phyloP scores from a whole-genome alignment of 1,140 invertebrate genomes.

The Anastrepha ludens region DNA sequence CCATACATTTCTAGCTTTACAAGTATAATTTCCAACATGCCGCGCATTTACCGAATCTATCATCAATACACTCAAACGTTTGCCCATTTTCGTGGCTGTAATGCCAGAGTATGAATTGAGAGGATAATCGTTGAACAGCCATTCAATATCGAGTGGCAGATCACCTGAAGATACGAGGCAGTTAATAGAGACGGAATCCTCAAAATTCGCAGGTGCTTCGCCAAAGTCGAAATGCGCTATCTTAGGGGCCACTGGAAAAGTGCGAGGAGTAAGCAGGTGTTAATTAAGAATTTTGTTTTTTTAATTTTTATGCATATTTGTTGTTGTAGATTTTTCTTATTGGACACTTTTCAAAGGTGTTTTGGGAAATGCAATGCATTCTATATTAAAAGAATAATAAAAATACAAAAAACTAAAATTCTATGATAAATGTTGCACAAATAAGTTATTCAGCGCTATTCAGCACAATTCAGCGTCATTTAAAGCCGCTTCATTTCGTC shows the following conservation, averaged over 20 bases:
- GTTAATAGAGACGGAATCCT: slow-evolving; percentile 78
- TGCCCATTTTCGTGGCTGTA: slow-evolving; percentile 78
- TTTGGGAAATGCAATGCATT: not conserved
- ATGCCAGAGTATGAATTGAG: slow-evolving; percentile 72
- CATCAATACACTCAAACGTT: slow-evolving; percentile 76
- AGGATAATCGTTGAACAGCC: slow-evolving; percentile 79
- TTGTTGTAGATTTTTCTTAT: too few species aligned
- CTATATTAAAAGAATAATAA: not conserved
- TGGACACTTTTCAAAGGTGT: not conserved
- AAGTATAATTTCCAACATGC: slow-evolving; percentile 81
- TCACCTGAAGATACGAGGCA: slow-evolving; percentile 81
- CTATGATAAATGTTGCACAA: not conserved
- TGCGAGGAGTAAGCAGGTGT: slow-evolving; percentile 78
- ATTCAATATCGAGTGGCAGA: slow-evolving; percentile 78
- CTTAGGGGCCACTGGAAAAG: slow-evolving; percentile 78
- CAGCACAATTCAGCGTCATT: slow-evolving; percentile 22
- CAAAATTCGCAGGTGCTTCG: slow-evolving; percentile 78
- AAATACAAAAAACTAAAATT: slow-evolving; percentile 54
- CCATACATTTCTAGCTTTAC: slow-evolving; percentile 81
- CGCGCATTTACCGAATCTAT: slow-evolving; percentile 75
- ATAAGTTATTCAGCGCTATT: not conserved
- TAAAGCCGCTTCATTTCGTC: not conserved
- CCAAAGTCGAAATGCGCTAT: slow-evolving; percentile 81
- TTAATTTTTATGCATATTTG: not conserved
- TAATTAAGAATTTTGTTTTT: slow-evolving; percentile 76